Percentiles rank a stretch among this genome's conserved stretches.
Conservation (phyloP, 2,888 invertebrate species). For the Dasysyrphus albostriatus region DNA sequence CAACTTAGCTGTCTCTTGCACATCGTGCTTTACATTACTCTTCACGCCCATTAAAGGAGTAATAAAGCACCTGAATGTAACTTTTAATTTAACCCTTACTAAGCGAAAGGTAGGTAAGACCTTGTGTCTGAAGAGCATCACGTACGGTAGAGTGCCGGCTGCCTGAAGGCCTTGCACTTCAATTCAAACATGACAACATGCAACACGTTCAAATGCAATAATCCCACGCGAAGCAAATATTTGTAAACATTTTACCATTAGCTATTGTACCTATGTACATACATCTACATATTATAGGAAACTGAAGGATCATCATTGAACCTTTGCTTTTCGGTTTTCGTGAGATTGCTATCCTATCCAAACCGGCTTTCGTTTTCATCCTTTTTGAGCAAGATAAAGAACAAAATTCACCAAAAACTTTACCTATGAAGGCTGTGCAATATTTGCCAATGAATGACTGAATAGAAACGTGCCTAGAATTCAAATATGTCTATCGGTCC, state of each 20-base stretch:
- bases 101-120: background rate
- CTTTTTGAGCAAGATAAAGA: too few species aligned
- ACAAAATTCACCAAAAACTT: conserved; percentile 11
- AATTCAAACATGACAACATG: conserved; percentile 16
- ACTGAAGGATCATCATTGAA: conserved; percentile 41
- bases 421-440: conserved; percentile 56
- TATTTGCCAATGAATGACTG: conserved; percentile 53
- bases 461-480: conserved; percentile 45
- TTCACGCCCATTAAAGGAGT: conserved; percentile 1
- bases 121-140: background rate
- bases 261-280: conserved; percentile 3
- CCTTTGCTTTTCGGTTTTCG: conserved; percentile 21
- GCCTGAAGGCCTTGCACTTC: conserved; percentile 12
- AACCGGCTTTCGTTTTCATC: background rate
- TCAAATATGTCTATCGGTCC: conserved; percentile 9
- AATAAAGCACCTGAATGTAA: conserved; percentile 13
- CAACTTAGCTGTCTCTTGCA: conserved; percentile 52
- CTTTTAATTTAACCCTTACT: background rate
- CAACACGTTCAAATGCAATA: conserved; percentile 40
- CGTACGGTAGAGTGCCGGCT: background rate
- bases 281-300: too few species aligned
- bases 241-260: conserved; percentile 42
- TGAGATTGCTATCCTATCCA: conserved; percentile 5
- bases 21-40: conserved; percentile 9
- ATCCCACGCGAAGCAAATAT: conserved; percentile 37